Base-by-base conservation (phyloP, 2,113 vertebrate genomes). In the Clinocottus analis region DNA sequence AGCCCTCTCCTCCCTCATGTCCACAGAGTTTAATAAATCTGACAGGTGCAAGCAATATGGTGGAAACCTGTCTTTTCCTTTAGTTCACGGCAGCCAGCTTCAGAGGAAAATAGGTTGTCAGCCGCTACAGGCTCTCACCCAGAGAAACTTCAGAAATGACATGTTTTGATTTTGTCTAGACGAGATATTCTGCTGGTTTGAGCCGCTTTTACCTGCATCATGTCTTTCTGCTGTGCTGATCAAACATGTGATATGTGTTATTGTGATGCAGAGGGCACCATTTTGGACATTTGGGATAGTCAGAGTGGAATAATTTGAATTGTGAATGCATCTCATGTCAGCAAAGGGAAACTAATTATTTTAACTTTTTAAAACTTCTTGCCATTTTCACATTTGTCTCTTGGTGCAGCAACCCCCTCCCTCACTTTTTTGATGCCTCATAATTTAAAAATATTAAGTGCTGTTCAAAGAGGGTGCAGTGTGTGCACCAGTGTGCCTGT, bases 31-130 rank as follows among this genome's bases (percentile, higher is more conserved):
- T 45, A 84, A 66, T 74, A 51, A 82, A 89, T 87, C 83, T 87
- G 91, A 90, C 90, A 91, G 90, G 84, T 91, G 86, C 79, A 89
- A 82, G 84, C 83, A 87, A 75, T 85, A 89, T 85, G 82, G 79
- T 87, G 80, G 77, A 89, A 85, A 83, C 71, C 68, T 86, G 88
- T 88, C 85, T 76, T 10, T 73, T 87, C 84, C 78, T 88, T 86
- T 77, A 84, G 43, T 82, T 81, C 77, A 77, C 43, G 60, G 79
- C 59, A 78, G 75, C 60, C 16, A 21, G 59, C 29, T 45, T 68
- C 27, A 23, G 60, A 75, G 59, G 35, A 21, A 76, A 84, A 84
- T 64, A 58, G 62, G 49, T 58, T 86, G 69, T 76, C 71, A 64
- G 75, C 67, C 58, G 65, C 80, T 74, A 23, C 58, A 80, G 69